Base-by-base conservation (phyloP, 1,140 invertebrate species). In the Pseudomyrmex concolor region DNA sequence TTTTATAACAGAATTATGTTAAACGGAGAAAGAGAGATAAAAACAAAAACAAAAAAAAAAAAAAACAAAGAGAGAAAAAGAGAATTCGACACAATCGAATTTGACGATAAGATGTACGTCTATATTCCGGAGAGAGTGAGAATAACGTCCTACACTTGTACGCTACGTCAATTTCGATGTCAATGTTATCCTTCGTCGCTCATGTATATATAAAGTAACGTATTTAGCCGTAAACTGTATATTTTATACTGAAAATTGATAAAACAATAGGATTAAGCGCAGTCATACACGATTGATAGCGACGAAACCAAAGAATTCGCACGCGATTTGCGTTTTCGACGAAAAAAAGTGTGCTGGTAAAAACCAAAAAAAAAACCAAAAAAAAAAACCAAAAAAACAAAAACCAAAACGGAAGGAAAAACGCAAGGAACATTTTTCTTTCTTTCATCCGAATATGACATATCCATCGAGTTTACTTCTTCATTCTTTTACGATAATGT, bases 141-240 rank as follows among this genome's bases (percentile, higher is more conserved):
- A 88, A 89, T 87, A 89, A 89, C 81, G 89, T 90, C 84, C 85
- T 34, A 34, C 76, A 87, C 80, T 87, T 87, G 82, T 87, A 90
- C 80, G 89, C 83, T 85, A 90, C 85, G 89, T 90, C 89, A 90
- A 90, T 90, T 90, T 90, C 71, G 80, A 90, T 90, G 89, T 90
- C 87, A 90, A 90, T 90, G 89, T 90, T 89, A 71, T 89, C 72
- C 78, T 89, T 89, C 86, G 80, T 90, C 86, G 76, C 83, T 89
- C 89, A 55, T 85, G 71, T 72, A 62, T 67, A 83, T 70, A 84
- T 50, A 55, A 63, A 68, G 83, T 74, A 77, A 63, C 68, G 83
- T 74, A 77, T 70, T 15, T 71, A 71, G 55, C 55, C 19, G 51
- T 90, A 87, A 86, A 78, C 34, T 90, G 74, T 84, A 90, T 77